phyloP scores from a whole-genome alignment of 2,797 vertebrate species.

The Delichon dasypus region DNA sequence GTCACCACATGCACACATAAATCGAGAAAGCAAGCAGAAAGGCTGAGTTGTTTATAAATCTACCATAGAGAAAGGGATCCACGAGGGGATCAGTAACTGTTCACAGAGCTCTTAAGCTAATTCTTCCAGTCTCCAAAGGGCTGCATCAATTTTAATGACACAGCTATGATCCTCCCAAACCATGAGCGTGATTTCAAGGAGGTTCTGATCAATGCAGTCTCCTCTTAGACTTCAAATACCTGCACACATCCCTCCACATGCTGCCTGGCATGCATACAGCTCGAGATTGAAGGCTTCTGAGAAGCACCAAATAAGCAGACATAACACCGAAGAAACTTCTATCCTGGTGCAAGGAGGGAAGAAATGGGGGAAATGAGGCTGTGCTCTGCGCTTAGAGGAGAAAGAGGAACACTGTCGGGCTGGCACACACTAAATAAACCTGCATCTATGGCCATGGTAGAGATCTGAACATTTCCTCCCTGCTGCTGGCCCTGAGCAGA shows the following conservation, averaged over 20 bases:
- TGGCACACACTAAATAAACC: not conserved
- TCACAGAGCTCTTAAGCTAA: constrained; percentile 41
- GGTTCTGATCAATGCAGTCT: not conserved
- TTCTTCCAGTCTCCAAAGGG: constrained; percentile 14
- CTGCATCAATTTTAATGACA: constrained; percentile 20
- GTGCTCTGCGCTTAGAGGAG: not conserved
- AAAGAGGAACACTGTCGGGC: not conserved
- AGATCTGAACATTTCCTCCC: not conserved
- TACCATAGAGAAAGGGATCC: constrained; percentile 38
- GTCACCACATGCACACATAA: constrained; percentile 17
- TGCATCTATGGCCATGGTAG: not conserved
- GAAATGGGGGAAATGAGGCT: not conserved
- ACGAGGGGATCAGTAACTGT: not conserved
- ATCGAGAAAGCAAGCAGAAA: constrained; percentile 25
- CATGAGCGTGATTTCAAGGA: not conserved
- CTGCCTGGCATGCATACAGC: not conserved
- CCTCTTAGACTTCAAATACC: not conserved
- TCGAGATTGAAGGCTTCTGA: not conserved
- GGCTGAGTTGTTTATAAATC: constrained; percentile 36
- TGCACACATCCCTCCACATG: not conserved
- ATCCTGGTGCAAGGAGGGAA: not conserved
- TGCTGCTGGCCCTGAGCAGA: not conserved
- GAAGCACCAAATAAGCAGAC: not conserved
- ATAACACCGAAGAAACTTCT: not conserved
- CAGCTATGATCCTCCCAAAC: constrained; percentile 14